Percentiles rank a stretch among this genome's conserved stretches.
Evolutionary conservation across 2,113 vertebrate genomes (phyloP).

Genomic region (Hemicordylus capensis): DNA sequence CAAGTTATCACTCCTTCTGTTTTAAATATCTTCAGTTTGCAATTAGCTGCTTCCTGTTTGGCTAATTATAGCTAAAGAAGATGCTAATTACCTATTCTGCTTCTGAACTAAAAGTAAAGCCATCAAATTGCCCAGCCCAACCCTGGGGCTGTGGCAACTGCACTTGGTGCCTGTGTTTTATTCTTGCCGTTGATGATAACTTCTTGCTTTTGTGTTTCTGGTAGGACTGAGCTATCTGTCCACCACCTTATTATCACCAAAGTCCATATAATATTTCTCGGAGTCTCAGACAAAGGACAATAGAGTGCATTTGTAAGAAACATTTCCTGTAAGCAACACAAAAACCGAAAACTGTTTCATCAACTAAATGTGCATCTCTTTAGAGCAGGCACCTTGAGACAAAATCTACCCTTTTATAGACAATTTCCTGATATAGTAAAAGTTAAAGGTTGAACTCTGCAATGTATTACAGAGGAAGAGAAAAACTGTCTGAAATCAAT

Average conservation of each 20-base stretch:
- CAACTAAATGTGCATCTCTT: not conserved
- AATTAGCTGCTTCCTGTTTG: slow-evolving; percentile 51
- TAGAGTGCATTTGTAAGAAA: not conserved
- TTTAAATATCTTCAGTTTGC: slow-evolving; percentile 57
- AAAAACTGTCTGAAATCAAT: not conserved
- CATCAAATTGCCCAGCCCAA: slow-evolving; percentile 7
- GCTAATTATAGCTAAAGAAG: slow-evolving; percentile 52
- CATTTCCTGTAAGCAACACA: not conserved
- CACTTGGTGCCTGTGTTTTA: slow-evolving; percentile 19
- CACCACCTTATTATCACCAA: slow-evolving; percentile 22
- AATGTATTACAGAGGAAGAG: slow-evolving; percentile 7
- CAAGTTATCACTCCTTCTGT: slow-evolving; percentile 53
- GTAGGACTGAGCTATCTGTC: slow-evolving; percentile 1
- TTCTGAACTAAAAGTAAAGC: slow-evolving; percentile 58
- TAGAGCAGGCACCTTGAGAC: not conserved
- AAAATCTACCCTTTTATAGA: slow-evolving; percentile 34
- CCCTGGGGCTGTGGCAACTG: not conserved
- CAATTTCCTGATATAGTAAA: slow-evolving; percentile 44
- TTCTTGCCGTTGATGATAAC: slow-evolving; percentile 20
- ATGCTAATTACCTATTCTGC: slow-evolving; percentile 52
- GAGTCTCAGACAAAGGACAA: slow-evolving; percentile 20
- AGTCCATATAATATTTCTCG: slow-evolving; percentile 1
- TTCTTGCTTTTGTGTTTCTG: slow-evolving; percentile 20
- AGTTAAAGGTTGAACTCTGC: slow-evolving; percentile 12
- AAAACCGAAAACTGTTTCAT: not conserved